Evolutionary conservation across 2,113 vertebrate species (phyloP).

Genomic region (Aplodontia rufa): DNA sequence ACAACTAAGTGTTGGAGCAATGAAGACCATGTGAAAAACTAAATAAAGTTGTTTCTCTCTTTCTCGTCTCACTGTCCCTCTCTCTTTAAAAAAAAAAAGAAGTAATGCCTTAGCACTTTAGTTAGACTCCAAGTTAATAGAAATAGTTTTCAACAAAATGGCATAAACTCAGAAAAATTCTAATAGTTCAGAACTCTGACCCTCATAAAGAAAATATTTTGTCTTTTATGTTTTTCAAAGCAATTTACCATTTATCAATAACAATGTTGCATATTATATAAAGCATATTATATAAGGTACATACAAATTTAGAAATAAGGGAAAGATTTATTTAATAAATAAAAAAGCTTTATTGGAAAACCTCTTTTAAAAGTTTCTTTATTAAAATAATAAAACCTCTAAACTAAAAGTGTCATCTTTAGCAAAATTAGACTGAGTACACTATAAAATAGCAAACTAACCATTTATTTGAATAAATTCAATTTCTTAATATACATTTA

Average conservation of each 20-base stretch:
- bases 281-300: background rate
- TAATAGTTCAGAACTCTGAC: background rate
- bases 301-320: background rate
- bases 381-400: background rate
- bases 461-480: background rate
- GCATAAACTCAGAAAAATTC: background rate
- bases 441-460: background rate
- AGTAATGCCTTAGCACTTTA: background rate
- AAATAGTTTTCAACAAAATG: background rate
- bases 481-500: background rate
- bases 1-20: too few species aligned
- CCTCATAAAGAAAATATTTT: background rate
- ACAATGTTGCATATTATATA: background rate
- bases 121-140: conserved; percentile 1
- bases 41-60: too few species aligned
- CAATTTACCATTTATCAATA: background rate
- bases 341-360: background rate
- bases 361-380: background rate
- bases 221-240: background rate
- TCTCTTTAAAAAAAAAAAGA: too few species aligned
- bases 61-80: too few species aligned
- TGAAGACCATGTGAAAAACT: too few species aligned
- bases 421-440: background rate
- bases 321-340: background rate
- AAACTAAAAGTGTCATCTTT: conserved; percentile 22